Evolutionary conservation across 1,140 invertebrate species (phyloP), one percentile per base, ranked within the genome.

Genomic region (Globodera rostochiensis): DNA sequence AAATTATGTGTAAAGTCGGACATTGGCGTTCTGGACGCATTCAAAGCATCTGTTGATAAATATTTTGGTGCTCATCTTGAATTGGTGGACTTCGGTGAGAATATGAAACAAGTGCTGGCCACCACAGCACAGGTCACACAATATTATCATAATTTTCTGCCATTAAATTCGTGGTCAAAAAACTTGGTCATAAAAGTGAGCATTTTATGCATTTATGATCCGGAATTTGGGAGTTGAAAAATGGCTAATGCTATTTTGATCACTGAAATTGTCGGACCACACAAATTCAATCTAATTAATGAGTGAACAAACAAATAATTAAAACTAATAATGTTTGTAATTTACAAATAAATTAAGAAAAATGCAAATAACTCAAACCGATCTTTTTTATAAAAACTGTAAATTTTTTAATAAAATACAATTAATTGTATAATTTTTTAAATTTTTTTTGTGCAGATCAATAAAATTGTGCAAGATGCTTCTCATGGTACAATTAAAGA

Each of bases 11-110:
- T n/a, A 6, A 64, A 64, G 15, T 64, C 57, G 57, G 57, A 64
- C 15, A 64, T 64, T 64, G 57, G 13, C 13, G 11, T 64, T 19
- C 19, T 19, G 13, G 57, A 64, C 19, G 4, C 57, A 6, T 64
- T 64, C 15, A 64, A 64, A 19, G 57, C 57, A 19, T 15, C 57
- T 13, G 13, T 64, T 64, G 57, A 64, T 15, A 64, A 64, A 64
- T 64, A 64, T 64, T 64, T 64, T 64, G 57, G 57, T n/a, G 57
- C 57, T 19, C 57, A 64, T 19, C 57, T 64, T 64, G 57, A 64
- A 64, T 6, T 64, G 57, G 57, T 64, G 3, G 57, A 64, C 19
- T 64, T 64, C 5, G 57, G 57, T 19, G 57, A 64, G 57, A 64
- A 64, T 15, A 64, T 64, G 57, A 64, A 64, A 15, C 57, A 64